Evolutionary conservation across 2,113 vertebrate genomes (phyloP), one percentile per base, ranked within the genome.

Genomic region (Malurus elegans): DNA sequence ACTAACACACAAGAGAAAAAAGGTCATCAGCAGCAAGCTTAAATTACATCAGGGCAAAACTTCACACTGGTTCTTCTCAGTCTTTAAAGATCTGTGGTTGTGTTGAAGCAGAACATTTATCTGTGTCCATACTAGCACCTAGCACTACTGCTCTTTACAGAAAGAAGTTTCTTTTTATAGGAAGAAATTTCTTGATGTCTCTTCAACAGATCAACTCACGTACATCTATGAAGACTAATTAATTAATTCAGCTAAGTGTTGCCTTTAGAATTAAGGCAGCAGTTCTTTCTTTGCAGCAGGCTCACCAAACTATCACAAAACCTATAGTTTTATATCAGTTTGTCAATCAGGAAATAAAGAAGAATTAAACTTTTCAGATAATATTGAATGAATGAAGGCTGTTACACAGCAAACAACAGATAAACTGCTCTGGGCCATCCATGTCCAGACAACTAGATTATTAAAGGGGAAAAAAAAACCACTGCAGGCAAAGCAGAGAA

Each of bases 211-310:
- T 81, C 91, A 87, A 90, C 87, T 71, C 85, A 84, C 80, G 74
- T 69, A 79, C 57, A 73, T 69, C 87, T 92, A 83, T 69, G 10
- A 97, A 93, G 90, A 87, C 90, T 88, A 71, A 90, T 18, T 73
- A 58, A 91, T 92, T 94, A 44, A 93, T 91, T 94, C 19, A 82
- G 79, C 86, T 85, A 90, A 95, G 45, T 19, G 44, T 9, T 91
- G 69, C 88, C 73, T 88, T 87, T n/a, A 86, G 81, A 92, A 88
- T 84, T 38, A 81, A 94, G 79, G 65, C 71, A 79, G 45, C 9
- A 24, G 69, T 47, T 69, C 81, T 34, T 81, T 53, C 75, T 50
- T 53, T 38, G 20, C 50, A 86, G 88, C 72, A 94, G 56, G 65
- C 34, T 79, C 64, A 61, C 17, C 2, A 53, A 88, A 92, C 71